A percentile compares a stretch with the other conserved stretches of the same genome.
phyloP scores from a whole-genome alignment of 2,113 vertebrate genomes.

The Buteo buteo region DNA sequence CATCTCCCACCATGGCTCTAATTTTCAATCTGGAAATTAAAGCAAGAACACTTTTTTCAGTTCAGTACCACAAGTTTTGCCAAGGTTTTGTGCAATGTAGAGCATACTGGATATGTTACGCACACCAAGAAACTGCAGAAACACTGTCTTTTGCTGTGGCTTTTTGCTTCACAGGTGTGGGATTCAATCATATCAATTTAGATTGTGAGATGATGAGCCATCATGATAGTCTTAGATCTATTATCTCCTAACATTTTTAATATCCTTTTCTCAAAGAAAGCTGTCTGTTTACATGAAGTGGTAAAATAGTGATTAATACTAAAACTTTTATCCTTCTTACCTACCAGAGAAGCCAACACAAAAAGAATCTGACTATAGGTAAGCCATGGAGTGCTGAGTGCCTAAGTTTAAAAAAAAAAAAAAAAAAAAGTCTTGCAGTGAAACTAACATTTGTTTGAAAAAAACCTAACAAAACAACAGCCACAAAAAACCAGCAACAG shows the following conservation, averaged over 20 bases:
- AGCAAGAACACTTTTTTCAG: neutral
- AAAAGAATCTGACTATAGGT: neutral
- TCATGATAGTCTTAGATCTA: neutral
- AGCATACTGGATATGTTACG: neutral
- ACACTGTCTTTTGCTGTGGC: neutral
- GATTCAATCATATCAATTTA: neutral
- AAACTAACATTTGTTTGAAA: neutral
- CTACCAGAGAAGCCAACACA: neutral
- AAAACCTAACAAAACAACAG: neutral
- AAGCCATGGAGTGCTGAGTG: neutral
- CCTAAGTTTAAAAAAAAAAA: neutral
- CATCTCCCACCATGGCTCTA: neutral
- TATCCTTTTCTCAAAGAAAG: neutral
- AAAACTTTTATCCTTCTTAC: neutral
- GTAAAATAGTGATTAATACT: neutral
- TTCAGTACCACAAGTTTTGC: neutral
- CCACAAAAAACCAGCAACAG: accelerated
- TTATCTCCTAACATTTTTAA: neutral
- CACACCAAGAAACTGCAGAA: neutral
- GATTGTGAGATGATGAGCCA: neutral
- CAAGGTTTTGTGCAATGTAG: accelerated
- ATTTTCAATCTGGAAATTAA: neutral
- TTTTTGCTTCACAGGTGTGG: neutral
- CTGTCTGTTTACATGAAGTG: neutral
- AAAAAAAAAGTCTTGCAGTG: neutral